phyloP scores from a whole-genome alignment of 2,888 invertebrate species.

The Macropis europaea region DNA sequence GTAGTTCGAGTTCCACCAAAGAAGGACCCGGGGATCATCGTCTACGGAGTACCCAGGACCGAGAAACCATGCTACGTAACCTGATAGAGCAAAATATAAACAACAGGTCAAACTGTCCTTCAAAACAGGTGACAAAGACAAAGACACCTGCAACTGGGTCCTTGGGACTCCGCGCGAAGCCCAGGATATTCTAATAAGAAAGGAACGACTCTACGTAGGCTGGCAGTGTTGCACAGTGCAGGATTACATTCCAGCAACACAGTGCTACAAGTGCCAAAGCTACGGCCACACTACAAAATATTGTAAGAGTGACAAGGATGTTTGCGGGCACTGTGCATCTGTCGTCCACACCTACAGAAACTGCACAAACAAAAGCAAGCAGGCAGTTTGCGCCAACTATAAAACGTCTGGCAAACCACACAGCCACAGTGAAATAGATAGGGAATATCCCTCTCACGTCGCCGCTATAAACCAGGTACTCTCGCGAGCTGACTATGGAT shows the following conservation, averaged over 20 bases:
- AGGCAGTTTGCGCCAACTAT: neutral
- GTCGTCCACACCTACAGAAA: neutral
- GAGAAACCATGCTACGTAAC: neutral
- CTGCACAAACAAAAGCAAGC: neutral
- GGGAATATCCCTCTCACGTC: neutral
- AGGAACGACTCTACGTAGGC: neutral
- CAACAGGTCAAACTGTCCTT: too few species aligned
- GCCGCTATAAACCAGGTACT: neutral
- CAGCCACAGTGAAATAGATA: neutral
- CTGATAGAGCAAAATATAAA: neutral
- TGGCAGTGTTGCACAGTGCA: neutral
- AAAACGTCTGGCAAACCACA: neutral
- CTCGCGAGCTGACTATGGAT: neutral
- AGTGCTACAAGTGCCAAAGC: neutral
- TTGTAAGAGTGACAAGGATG: neutral
- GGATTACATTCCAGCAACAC: neutral
- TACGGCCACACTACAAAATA: too few species aligned
- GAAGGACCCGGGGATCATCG: neutral
- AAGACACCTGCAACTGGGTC: too few species aligned
- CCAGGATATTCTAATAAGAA: neutral
- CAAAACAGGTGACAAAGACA: too few species aligned
- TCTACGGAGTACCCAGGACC: neutral
- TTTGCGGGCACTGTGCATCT: neutral
- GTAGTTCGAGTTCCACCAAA: neutral
- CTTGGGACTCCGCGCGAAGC: neutral